A percentile compares a stretch with the other conserved stretches of the same genome.
Conservation (phyloP, 2,113 vertebrate genomes). For the Pagrus major region DNA sequence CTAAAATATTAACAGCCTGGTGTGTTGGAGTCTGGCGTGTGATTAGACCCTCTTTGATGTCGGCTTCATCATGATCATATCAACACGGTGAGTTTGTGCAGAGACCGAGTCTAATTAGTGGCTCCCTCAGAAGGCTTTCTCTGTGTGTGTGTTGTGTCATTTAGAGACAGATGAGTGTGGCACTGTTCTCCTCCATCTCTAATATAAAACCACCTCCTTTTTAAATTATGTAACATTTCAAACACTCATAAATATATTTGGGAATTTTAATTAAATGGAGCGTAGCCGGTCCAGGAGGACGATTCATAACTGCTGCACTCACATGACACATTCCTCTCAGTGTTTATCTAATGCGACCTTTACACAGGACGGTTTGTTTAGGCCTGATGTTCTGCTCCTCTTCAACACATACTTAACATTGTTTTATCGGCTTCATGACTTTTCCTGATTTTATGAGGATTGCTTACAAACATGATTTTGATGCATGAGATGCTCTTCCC, state of each 20-base stretch:
- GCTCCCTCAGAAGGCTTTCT: background rate
- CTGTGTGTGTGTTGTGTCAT: background rate
- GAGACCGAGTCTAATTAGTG: slow-evolving; percentile 44
- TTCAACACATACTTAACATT: background rate
- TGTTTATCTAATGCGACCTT: background rate
- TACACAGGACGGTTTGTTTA: background rate
- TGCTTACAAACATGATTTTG: background rate
- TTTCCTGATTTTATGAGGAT: background rate
- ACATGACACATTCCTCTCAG: background rate
- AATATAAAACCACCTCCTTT: background rate
- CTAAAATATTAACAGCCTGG: slow-evolving; percentile 58
- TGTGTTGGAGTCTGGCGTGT: slow-evolving; percentile 29
- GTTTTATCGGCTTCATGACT: background rate
- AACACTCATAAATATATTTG: background rate
- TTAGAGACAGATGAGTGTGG: slow-evolving; percentile 2
- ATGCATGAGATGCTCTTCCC: background rate
- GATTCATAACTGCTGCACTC: background rate
- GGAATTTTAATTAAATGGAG: background rate
- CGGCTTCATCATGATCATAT: slow-evolving; percentile 49
- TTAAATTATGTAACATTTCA: slow-evolving; percentile 9
- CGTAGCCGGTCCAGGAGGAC: background rate
- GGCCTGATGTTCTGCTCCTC: background rate
- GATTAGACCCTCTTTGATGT: slow-evolving; percentile 55
- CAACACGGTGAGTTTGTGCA: slow-evolving; percentile 46
- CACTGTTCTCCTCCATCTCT: background rate